Conservation (phyloP, 2,888 invertebrate species). For the Dicyrtoma fusca region DNA sequence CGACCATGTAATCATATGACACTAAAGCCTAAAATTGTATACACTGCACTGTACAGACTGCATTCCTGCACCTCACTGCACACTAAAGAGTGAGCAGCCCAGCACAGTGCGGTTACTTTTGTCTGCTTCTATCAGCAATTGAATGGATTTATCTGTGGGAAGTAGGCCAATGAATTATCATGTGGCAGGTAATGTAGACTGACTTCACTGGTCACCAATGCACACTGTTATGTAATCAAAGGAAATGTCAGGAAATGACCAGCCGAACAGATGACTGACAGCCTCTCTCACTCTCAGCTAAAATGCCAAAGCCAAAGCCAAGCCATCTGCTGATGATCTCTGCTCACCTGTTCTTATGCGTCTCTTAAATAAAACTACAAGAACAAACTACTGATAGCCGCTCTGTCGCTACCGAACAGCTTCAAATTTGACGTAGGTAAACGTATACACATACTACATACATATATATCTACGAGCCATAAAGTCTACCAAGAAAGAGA, state of each 20-base stretch:
- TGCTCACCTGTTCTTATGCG: conserved; percentile 7
- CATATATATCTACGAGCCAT: too few species aligned
- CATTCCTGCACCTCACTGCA: too few species aligned
- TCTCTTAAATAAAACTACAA: background rate
- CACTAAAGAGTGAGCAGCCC: background rate
- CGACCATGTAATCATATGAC: too few species aligned
- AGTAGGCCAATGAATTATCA: conserved; percentile 16
- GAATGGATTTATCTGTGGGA: conserved; percentile 5
- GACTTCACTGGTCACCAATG: conserved; percentile 16
- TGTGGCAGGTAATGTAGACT: background rate
- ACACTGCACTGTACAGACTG: too few species aligned
- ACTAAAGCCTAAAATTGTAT: too few species aligned
- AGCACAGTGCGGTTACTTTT: conserved; percentile 3
- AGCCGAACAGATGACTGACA: conserved; percentile 9
- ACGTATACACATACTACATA: too few species aligned
- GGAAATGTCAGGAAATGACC: conserved; percentile 26
- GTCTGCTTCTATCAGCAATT: background rate
- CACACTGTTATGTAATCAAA: conserved; percentile 17
- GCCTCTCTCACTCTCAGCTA: background rate
- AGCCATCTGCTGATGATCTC: conserved; percentile 1
- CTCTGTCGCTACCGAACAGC: too few species aligned
- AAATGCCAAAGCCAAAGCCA: background rate
- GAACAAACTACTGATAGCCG: background rate
- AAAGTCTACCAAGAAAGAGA: too few species aligned
- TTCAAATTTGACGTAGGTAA: too few species aligned